Percentiles rank a stretch among this genome's conserved stretches.
phyloP scores from a whole-genome alignment of 2,888 invertebrate species.

The Campoplex nolae region DNA sequence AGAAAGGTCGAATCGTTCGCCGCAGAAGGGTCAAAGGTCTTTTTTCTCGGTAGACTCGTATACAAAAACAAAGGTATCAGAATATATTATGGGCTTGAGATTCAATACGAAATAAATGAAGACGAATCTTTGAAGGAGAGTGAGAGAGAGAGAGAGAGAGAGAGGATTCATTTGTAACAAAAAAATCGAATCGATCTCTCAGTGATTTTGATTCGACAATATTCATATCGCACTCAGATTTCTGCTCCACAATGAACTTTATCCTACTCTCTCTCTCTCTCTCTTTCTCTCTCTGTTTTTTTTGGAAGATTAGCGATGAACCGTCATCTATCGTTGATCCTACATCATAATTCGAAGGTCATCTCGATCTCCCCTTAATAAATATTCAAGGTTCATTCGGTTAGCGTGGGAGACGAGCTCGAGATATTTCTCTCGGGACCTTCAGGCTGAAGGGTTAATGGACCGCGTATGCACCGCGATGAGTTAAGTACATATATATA shows the following conservation, averaged over 20 bases:
- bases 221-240: neutral
- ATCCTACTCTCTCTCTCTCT: neutral
- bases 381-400: slow-evolving; percentile 57
- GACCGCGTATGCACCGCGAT: slow-evolving; percentile 61
- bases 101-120: neutral
- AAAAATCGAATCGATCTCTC: neutral
- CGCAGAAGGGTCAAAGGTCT: slow-evolving; percentile 49
- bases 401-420: slow-evolving; percentile 66
- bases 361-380: slow-evolving; percentile 41
- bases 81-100: slow-evolving; percentile 28
- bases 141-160: neutral
- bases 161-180: neutral
- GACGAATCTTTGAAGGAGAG: neutral
- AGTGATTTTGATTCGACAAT: neutral
- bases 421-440: slow-evolving; percentile 60
- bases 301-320: neutral
- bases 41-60: slow-evolving; percentile 23
- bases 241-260: neutral
- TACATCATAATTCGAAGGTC: slow-evolving; percentile 37
- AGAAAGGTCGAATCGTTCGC: slow-evolving; percentile 49
- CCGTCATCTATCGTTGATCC: slow-evolving; percentile 14
- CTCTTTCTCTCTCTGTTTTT: neutral
- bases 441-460: slow-evolving; percentile 65
- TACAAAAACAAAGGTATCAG: slow-evolving; percentile 65
- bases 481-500: slow-evolving; percentile 24